Percentiles rank a stretch among this genome's conserved stretches.
Evolutionary conservation across 2,113 vertebrate species (phyloP).

Genomic region (Vulpes lagopus): DNA sequence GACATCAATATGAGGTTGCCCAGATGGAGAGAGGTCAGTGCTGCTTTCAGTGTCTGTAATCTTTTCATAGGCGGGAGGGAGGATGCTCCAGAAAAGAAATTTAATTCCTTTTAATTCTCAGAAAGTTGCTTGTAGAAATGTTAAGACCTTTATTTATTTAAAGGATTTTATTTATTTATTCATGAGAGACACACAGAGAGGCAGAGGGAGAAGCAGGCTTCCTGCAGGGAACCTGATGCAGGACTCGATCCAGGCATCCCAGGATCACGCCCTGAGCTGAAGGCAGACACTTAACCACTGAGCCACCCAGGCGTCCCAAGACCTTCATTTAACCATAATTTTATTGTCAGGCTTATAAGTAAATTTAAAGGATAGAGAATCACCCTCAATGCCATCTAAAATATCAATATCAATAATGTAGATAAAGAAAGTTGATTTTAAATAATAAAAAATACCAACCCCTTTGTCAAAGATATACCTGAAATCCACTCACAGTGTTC

Average conservation of each 20-base stretch:
- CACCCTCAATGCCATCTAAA: background rate
- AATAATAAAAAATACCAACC: background rate
- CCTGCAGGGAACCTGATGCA: too few species aligned
- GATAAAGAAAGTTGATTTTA: constrained; percentile 3
- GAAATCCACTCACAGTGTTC: background rate
- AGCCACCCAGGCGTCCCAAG: background rate
- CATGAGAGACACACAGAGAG: too few species aligned
- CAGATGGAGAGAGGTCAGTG: background rate
- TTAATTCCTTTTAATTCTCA: constrained; percentile 26
- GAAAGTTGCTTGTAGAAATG: background rate
- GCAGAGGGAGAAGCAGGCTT: too few species aligned
- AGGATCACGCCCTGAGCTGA: too few species aligned
- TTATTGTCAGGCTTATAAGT: background rate
- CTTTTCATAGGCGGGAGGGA: background rate
- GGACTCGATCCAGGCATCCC: too few species aligned
- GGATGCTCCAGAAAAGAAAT: constrained; percentile 20
- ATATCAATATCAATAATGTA: background rate
- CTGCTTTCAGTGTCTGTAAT: background rate
- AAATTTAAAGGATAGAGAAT: background rate
- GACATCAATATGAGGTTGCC: background rate
- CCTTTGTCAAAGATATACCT: background rate
- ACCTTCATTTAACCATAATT: background rate
- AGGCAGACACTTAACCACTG: too few species aligned
- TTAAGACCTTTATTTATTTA: background rate
- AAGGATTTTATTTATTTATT: too few species aligned